Evolutionary conservation across 2,797 vertebrate genomes (phyloP).

Genomic region (Gymnoscopelus braueri): DNA sequence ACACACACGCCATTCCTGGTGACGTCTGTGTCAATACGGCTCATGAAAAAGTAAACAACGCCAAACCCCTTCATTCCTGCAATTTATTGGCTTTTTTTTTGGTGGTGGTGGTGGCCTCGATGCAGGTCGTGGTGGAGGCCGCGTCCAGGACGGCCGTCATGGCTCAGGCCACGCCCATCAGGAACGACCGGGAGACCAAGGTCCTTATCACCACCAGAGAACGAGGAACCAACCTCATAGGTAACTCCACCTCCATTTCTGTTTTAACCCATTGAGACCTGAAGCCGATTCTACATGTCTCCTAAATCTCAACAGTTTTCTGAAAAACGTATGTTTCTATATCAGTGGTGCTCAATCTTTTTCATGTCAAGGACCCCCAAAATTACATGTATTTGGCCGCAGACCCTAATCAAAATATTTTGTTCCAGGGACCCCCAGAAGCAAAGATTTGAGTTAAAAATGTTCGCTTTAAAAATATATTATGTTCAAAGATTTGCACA

Average conservation of each 20-base stretch:
- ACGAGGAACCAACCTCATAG: conserved; percentile 87
- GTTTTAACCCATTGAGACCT: too few relatives aligned
- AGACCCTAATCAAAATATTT: too few relatives aligned
- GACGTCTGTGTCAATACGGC: conserved; percentile 21
- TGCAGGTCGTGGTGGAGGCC: conserved; percentile 79
- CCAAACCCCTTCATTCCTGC: neutral
- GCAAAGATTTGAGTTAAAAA: too few relatives aligned
- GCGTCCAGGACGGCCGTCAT: conserved; percentile 76
- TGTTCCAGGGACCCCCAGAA: too few relatives aligned
- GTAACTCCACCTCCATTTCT: conserved; percentile 68
- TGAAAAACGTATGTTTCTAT: too few relatives aligned
- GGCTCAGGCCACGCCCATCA: conserved; percentile 65
- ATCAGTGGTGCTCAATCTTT: too few relatives aligned
- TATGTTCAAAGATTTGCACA: too few relatives aligned
- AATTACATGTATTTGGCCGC: too few relatives aligned
- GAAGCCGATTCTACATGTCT: too few relatives aligned
- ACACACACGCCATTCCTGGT: neutral
- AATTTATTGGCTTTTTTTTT: conserved; percentile 5
- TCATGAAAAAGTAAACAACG: conserved; percentile 20
- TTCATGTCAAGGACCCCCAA: too few relatives aligned
- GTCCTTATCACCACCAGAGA: conserved; percentile 85
- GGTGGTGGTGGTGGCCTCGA: conserved; percentile 7
- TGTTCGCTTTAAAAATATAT: too few relatives aligned
- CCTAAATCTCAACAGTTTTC: too few relatives aligned
- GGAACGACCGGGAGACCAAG: conserved; percentile 77